phyloP scores from a whole-genome alignment of 1,140 invertebrate species.

The Pseudomyrmex gracilis region DNA sequence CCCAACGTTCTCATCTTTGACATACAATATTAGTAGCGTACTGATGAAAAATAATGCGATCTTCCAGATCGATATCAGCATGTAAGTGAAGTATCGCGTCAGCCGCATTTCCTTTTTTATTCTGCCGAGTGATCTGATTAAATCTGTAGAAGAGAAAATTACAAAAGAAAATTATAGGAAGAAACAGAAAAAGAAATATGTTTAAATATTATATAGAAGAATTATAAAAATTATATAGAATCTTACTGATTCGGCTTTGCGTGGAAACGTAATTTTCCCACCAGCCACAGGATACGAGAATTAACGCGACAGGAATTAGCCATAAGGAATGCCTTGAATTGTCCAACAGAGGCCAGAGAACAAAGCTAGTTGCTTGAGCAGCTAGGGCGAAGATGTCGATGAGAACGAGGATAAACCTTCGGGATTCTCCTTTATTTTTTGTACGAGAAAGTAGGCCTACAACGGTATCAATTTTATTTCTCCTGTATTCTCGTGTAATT shows the following conservation, averaged over 20 bases:
- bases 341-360: slow-evolving; percentile 94
- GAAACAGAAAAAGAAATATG: slow-evolving; percentile 10
- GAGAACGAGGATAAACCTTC: slow-evolving; percentile 91
- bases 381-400: slow-evolving; percentile 93
- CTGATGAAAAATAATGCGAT: slow-evolving; percentile 92
- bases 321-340: slow-evolving; percentile 89
- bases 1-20: slow-evolving; percentile 91
- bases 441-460: slow-evolving; percentile 92
- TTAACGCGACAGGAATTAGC: slow-evolving; percentile 93
- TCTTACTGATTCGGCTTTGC: slow-evolving; percentile 90
- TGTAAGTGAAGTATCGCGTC: slow-evolving; percentile 95
- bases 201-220: slow-evolving; percentile 6
- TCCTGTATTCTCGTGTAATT: slow-evolving; percentile 12
- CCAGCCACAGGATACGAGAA: slow-evolving; percentile 96
- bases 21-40: slow-evolving; percentile 90
- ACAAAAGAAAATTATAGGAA: slow-evolving; percentile 68
- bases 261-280: slow-evolving; percentile 98
- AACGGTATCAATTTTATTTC: slow-evolving; percentile 67
- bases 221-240: background rate
- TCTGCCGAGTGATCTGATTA: slow-evolving; percentile 92
- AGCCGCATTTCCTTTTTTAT: slow-evolving; percentile 93
- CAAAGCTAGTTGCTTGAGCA: slow-evolving; percentile 94
- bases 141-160: slow-evolving; percentile 83
- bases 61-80: slow-evolving; percentile 96
- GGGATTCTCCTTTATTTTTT: slow-evolving; percentile 90